These are phyloP conservation scores for Stichodactyla helianthus DNA, from an alignment of 64 coral and sea anemone species.

Conservation along the genomic window DNA sequence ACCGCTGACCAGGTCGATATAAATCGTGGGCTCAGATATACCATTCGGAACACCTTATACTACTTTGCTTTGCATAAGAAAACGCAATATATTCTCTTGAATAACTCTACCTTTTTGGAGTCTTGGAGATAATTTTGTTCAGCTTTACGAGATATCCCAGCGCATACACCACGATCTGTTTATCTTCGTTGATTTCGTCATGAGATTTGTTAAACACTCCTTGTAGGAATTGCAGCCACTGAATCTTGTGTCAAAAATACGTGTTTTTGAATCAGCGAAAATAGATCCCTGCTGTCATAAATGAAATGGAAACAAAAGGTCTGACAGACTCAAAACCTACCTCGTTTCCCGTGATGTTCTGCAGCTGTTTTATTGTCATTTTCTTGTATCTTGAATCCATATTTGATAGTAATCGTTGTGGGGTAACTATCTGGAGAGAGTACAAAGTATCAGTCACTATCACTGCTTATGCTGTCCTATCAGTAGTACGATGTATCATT, in stretches of 20 bases:
- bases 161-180: constrained; percentile 29
- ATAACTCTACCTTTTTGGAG: constrained; percentile 40
- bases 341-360: constrained; percentile 36
- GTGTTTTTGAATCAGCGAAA: background rate
- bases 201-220: constrained; percentile 20
- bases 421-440: background rate
- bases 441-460: background rate
- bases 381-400: constrained; percentile 20
- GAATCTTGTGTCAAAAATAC: background rate
- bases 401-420: background rate
- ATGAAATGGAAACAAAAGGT: background rate
- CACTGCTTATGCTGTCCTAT: background rate
- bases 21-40: too few species aligned
- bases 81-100: too few species aligned
- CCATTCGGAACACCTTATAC: too few species aligned
- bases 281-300: background rate
- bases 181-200: constrained; percentile 24
- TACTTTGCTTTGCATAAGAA: too few species aligned
- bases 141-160: constrained; percentile 44
- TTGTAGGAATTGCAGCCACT: constrained; percentile 38
- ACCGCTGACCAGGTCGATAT: too few species aligned
- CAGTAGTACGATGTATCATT: background rate
- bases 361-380: constrained; percentile 28
- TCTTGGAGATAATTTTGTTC: constrained; percentile 24
- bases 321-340: background rate